Percentiles rank a stretch among this genome's conserved stretches.
These are phyloP conservation scores for Achroia grisella DNA, from an alignment of 1,140 invertebrate genomes.

Conservation along the genomic window DNA sequence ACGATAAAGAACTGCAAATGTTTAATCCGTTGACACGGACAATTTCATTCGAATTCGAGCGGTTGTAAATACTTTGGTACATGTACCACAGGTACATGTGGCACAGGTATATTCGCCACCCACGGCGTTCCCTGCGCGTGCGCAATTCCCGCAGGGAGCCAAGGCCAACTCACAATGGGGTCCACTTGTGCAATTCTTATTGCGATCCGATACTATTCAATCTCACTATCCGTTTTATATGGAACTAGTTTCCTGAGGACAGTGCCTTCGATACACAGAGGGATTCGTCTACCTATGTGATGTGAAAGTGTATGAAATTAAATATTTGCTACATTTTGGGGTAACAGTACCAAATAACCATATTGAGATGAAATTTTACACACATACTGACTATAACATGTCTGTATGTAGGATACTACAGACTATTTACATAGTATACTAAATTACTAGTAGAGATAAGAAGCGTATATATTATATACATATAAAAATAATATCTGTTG, in stretches of 20 bases:
- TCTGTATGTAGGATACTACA: no score
- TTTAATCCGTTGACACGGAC: no score
- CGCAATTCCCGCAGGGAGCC: conserved; percentile 34
- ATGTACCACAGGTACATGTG: background rate
- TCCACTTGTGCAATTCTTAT: conserved; percentile 50
- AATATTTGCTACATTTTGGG: no score
- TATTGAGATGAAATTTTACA: no score
- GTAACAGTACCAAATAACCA: no score
- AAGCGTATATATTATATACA: no score
- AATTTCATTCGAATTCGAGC: background rate
- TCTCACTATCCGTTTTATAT: conserved; percentile 57
- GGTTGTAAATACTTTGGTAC: conserved; percentile 8
- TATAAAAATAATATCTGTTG: no score
- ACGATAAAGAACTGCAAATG: no score
- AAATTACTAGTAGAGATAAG: no score
- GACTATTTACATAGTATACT: no score
- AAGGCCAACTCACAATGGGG: conserved; percentile 52
- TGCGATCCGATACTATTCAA: conserved; percentile 55
- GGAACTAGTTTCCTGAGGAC: conserved; percentile 59
- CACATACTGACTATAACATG: no score
- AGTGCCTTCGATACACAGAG: conserved; percentile 21
- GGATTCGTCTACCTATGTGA: conserved; percentile 6
- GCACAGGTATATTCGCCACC: conserved; percentile 23
- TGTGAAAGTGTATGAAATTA: no score
- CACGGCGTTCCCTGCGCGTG: conserved; percentile 27